These are phyloP conservation scores for Bombyx mori DNA, from an alignment of 1,140 invertebrate species.

Conservation along the genomic window DNA sequence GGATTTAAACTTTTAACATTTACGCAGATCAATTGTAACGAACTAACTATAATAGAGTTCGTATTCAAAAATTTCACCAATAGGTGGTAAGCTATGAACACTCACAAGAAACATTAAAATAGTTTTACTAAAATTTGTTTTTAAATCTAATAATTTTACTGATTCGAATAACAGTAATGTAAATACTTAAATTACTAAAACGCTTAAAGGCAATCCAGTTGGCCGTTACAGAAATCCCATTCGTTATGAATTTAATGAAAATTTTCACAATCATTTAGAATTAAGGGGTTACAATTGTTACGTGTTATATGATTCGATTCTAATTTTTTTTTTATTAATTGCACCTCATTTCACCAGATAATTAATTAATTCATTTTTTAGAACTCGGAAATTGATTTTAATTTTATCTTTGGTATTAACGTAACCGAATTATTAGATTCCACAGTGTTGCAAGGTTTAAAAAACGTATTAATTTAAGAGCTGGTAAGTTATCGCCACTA, in stretches of 20 bases:
- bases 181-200: conserved; percentile 5
- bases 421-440: too few relatives aligned
- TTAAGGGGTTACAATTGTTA: not conserved
- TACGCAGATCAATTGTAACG: not conserved
- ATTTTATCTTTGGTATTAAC: too few relatives aligned
- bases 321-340: not conserved
- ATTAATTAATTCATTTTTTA: too few relatives aligned
- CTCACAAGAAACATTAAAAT: conserved; percentile 3
- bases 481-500: too few relatives aligned
- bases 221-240: not conserved
- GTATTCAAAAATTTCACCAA: not conserved
- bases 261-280: too few relatives aligned
- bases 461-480: too few relatives aligned
- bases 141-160: not conserved
- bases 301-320: too few relatives aligned
- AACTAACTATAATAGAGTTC: not conserved
- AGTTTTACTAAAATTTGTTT: conserved; percentile 2
- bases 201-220: conserved; percentile 3
- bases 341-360: not conserved
- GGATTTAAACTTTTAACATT: conserved; percentile 49
- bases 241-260: too few relatives aligned
- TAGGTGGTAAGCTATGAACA: not conserved
- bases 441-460: too few relatives aligned
- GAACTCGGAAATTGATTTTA: too few relatives aligned
- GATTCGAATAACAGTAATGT: conserved; percentile 1